These are phyloP conservation scores for Drosophila recens DNA, from an alignment of 2,888 invertebrate species.

Conservation along the genomic window DNA sequence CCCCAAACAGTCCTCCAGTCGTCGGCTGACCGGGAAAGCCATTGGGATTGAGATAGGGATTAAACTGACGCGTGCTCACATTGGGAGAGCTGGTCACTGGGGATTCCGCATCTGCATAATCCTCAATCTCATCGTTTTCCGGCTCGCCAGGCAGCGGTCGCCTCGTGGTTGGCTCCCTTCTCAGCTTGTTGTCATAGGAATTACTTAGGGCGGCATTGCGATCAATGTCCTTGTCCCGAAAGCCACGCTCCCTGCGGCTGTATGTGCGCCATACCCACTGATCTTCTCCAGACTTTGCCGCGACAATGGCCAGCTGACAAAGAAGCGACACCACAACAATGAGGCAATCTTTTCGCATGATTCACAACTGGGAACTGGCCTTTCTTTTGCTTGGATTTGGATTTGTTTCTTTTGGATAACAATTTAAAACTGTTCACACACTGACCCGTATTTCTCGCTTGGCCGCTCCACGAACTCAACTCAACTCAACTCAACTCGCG, in stretches of 20 bases:
- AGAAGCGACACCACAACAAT: slow-evolving; percentile 33
- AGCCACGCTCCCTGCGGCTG: slow-evolving; percentile 67
- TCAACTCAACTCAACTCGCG: slow-evolving; percentile 31
- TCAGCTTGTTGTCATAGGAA: slow-evolving; percentile 53
- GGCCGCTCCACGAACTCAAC: slow-evolving; percentile 20
- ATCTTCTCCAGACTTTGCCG: slow-evolving; percentile 59
- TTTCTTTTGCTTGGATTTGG: slow-evolving; percentile 16
- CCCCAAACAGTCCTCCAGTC: slow-evolving; percentile 56
- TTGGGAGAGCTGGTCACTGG: slow-evolving; percentile 38
- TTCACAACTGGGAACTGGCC: slow-evolving; percentile 27
- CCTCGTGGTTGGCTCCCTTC: slow-evolving; percentile 82
- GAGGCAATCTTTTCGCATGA: slow-evolving; percentile 65
- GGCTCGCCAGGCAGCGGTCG: slow-evolving; percentile 76
- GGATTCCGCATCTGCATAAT: slow-evolving; percentile 81
- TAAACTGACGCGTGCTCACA: slow-evolving; percentile 79
- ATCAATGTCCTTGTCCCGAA: slow-evolving; percentile 54
- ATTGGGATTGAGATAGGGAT: slow-evolving; percentile 59
- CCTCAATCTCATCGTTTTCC: slow-evolving; percentile 83
- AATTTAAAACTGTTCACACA: slow-evolving; percentile 56
- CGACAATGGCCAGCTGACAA: slow-evolving; percentile 46
- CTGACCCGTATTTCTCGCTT: slow-evolving; percentile 75
- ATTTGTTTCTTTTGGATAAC: neutral
- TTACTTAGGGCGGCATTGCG: slow-evolving; percentile 47
- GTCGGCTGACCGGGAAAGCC: slow-evolving; percentile 35
- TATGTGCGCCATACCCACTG: slow-evolving; percentile 82